Evolutionary conservation across 2,888 invertebrate species (phyloP), one percentile per base, ranked within the genome.

Genomic region (Agrotis puta): DNA sequence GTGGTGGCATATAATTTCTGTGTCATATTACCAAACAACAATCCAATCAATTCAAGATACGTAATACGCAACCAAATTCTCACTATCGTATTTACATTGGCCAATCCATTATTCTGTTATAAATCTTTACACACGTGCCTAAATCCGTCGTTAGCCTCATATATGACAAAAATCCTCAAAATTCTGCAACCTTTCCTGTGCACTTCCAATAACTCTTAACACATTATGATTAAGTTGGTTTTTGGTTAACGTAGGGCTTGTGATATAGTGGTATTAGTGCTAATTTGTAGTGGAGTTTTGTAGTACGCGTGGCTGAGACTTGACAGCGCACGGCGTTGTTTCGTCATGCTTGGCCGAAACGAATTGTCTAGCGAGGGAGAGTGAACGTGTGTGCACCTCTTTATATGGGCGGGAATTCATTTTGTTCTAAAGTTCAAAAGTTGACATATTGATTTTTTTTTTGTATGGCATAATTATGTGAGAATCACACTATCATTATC

Each of bases 311-410:
- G 94, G 91, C 92, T 85, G 87, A 88, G 92, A 93, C 92, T 93
- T 93, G 93, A 93, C 91, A 89, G 89, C 91, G 91, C 88, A 87
- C 90, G 91, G 88, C 88, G 89, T 87, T 85, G 89, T 93, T 95
- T 95, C 92, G 96, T 89, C 89, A 94, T 90, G 94, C 95, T 92
- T 87, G 89, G 90, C 92, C 92, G 94, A 93, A 95, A 95, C 96
- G 88, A 96, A 96, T 95, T 92, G 89, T 91, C 91, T 92, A 89
- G 88, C 90, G 87, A 88, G 92, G 92, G 93, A 92, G 89, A 83
- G 79, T 82, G 80, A 73, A 64, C 67, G 73, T 89, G 76, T 74
- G 79, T 82, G 63, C 45, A 45, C 48, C 54, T 64, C 51, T 13
- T 53, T 63, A 48, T 64, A 76, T 50, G 71, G 43, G 63, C 63